These are phyloP conservation scores for Mobula birostris DNA, from an alignment of 2,113 vertebrate species.

Conservation along the genomic window DNA sequence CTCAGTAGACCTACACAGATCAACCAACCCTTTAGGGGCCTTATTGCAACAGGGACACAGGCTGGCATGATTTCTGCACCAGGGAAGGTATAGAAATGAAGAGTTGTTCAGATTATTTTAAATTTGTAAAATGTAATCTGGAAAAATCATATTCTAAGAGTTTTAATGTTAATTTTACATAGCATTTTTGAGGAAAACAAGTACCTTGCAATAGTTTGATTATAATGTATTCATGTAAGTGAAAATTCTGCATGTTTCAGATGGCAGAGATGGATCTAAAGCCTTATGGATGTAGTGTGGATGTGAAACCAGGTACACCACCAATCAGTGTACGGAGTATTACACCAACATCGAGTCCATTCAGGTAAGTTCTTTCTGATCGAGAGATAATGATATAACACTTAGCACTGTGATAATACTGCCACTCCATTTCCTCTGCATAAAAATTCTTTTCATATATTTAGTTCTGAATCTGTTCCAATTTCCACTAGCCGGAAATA, in stretches of 20 bases:
- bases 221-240: neutral
- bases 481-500: neutral
- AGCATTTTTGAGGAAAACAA: neutral
- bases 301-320: slow-evolving; percentile 91
- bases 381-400: neutral
- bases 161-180: neutral
- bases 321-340: slow-evolving; percentile 82
- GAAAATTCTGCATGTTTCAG: slow-evolving; percentile 53
- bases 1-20: slow-evolving; percentile 77
- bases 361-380: slow-evolving; percentile 63
- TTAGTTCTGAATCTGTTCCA: neutral
- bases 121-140: neutral
- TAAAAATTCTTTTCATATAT: neutral
- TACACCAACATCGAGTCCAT: slow-evolving; percentile 92
- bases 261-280: slow-evolving; percentile 95
- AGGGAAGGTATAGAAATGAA: slow-evolving; percentile 68
- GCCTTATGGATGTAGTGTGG: slow-evolving; percentile 84
- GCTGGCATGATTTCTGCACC: slow-evolving; percentile 82
- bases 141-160: neutral
- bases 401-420: neutral
- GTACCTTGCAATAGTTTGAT: neutral
- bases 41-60: slow-evolving; percentile 78
- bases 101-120: slow-evolving; percentile 16
- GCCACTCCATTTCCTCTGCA: neutral
- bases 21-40: slow-evolving; percentile 77